Percentiles rank a stretch among this genome's conserved stretches.
These are phyloP conservation scores for Terrapene triunguis DNA, from an alignment of 2,113 vertebrate genomes.

Conservation along the genomic window DNA sequence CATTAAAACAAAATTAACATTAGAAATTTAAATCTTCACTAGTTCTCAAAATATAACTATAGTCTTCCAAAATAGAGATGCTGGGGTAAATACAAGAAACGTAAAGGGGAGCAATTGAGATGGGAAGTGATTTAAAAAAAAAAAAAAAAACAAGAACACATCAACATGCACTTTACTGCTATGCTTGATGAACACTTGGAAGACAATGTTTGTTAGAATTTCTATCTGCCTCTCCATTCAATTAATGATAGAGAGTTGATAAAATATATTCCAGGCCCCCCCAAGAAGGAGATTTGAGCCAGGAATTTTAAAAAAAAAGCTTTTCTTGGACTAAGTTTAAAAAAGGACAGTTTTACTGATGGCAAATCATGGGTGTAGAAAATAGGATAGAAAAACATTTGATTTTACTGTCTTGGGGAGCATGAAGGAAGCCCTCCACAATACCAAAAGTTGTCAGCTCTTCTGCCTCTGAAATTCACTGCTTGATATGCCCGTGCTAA, in stretches of 20 bases:
- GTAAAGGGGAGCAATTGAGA: neutral
- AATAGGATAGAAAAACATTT: neutral
- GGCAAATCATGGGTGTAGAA: neutral
- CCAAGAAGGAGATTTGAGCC: neutral
- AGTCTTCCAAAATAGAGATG: neutral
- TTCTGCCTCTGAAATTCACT: neutral
- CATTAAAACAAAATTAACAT: neutral
- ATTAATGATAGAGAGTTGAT: neutral
- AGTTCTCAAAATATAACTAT: neutral
- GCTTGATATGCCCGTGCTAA: neutral
- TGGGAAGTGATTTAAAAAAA: neutral
- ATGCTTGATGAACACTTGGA: neutral
- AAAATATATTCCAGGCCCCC: neutral
- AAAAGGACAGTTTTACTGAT: neutral
- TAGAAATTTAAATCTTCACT: neutral
- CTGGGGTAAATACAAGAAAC: neutral
- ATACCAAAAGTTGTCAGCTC: neutral
- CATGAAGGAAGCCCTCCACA: neutral
- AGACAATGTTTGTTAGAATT: neutral
- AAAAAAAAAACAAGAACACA: neutral
- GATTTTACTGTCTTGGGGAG: neutral
- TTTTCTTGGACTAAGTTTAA: neutral
- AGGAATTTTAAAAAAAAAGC: neutral
- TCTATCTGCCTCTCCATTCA: neutral
- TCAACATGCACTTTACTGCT: neutral